Evolutionary conservation across 2,797 vertebrate species (phyloP), one percentile per base, ranked within the genome.

Genomic region (Buceros bicornis): DNA sequence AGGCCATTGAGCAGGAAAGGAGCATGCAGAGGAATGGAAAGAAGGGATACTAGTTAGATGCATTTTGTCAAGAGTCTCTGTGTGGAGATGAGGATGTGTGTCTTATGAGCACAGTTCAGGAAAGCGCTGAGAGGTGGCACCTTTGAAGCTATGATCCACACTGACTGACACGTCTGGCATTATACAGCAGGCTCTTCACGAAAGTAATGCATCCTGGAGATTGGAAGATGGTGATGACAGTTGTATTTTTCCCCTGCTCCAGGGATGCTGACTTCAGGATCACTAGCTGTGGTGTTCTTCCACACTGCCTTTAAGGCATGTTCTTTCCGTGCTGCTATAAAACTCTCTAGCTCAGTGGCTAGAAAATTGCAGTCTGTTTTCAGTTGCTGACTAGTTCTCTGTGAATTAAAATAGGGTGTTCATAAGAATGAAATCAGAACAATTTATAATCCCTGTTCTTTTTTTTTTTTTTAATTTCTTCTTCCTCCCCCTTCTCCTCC

Each of bases 281-380:
- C 77, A 29, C 19, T 71, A 61, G 37, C 54, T 86, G 31, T 71
- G 61, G 16, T 51, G 20, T 31, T 65, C 54, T 78, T 77, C 37
- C 13, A 37, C 11, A 3, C 35, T 37, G 12, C 45, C 47, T 66
- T 86, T 67, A 81, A 76, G 82, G 17, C 25, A 65, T 24, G 7
- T 17, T 72, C 26, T 50, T 91, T 83, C 53, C 9, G 24, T 5
- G 13, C 50, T 88, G 69, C 24, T 90, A 83, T 69, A 83, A 91
- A 88, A 40, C 31, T 60, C 31, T 60, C 33, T 62, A 33, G 21
- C 42, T 83, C 31, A 57, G 33, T 62, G 61, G 19, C 43, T 87
- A 66, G 82, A 90, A 93, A 95, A 91, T 35, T 77, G 45, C 31
- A 33, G 47, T 74, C 50, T 96, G 8, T 72, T 95, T 88, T 79